These are phyloP conservation scores for Portevinia maculata DNA, from an alignment of 2,888 invertebrate species.

Conservation along the genomic window DNA sequence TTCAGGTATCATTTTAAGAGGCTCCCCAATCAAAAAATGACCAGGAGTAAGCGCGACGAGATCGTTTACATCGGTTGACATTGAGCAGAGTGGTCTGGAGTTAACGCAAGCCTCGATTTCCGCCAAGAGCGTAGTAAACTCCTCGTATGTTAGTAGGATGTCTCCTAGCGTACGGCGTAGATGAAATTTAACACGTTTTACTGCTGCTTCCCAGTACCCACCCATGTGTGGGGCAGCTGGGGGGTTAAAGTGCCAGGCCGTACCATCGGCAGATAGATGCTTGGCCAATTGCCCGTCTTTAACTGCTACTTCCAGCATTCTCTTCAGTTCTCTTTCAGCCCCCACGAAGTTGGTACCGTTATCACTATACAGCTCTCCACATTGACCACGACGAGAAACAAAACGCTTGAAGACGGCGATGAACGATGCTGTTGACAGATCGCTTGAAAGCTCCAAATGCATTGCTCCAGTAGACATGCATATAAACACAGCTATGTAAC, in stretches of 20 bases:
- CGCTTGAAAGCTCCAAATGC: slow-evolving; percentile 12
- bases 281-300: neutral
- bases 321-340: neutral
- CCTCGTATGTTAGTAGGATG: no score
- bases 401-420: no score
- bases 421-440: slow-evolving; percentile 4
- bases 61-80: slow-evolving; percentile 7
- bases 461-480: slow-evolving; percentile 19
- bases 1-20: no score
- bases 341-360: no score
- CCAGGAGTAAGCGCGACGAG: slow-evolving; percentile 2
- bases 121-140: no score
- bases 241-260: neutral
- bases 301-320: neutral
- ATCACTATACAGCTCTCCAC: no score
- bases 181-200: no score
- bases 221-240: no score
- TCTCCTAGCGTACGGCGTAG: no score
- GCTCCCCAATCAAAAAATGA: slow-evolving; percentile 10
- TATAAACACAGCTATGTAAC: slow-evolving; percentile 1
- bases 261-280: no score
- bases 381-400: slow-evolving; percentile 1
- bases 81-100: slow-evolving; percentile 14
- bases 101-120: slow-evolving; percentile 36
- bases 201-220: no score